Percentiles rank a stretch among this genome's conserved stretches.
These are phyloP conservation scores for Lypha dubia DNA, from an alignment of 2,888 invertebrate genomes.

Conservation along the genomic window DNA sequence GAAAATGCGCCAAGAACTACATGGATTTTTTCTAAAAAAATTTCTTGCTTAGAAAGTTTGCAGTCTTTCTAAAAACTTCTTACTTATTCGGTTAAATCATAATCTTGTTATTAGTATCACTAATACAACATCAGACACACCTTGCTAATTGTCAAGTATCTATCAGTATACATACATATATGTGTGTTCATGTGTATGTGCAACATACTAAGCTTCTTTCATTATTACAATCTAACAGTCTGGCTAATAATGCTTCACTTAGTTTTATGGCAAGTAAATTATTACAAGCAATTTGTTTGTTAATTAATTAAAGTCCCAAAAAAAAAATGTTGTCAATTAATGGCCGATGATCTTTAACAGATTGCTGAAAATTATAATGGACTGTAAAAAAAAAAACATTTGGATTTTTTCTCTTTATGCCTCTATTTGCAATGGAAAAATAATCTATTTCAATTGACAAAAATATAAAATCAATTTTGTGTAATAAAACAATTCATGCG, in stretches of 20 bases:
- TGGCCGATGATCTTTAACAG: background rate
- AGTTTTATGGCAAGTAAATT: constrained; percentile 36
- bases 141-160: constrained; percentile 10
- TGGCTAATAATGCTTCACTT: background rate
- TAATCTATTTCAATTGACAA: no score
- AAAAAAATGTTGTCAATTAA: background rate
- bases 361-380: background rate
- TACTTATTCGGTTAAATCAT: background rate
- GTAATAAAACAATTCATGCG: no score
- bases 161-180: no score
- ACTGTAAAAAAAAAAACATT: background rate
- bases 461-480: no score
- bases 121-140: background rate
- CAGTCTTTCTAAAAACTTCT: no score
- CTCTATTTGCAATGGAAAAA: no score
- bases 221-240: constrained; percentile 9
- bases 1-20: no score
- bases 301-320: constrained; percentile 49
- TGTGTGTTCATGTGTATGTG: no score
- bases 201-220: background rate
- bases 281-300: constrained; percentile 34
- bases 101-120: background rate
- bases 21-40: no score
- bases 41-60: no score
- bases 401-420: no score